phyloP scores from a whole-genome alignment of 1,140 invertebrate species.

The Papilio polytes region DNA sequence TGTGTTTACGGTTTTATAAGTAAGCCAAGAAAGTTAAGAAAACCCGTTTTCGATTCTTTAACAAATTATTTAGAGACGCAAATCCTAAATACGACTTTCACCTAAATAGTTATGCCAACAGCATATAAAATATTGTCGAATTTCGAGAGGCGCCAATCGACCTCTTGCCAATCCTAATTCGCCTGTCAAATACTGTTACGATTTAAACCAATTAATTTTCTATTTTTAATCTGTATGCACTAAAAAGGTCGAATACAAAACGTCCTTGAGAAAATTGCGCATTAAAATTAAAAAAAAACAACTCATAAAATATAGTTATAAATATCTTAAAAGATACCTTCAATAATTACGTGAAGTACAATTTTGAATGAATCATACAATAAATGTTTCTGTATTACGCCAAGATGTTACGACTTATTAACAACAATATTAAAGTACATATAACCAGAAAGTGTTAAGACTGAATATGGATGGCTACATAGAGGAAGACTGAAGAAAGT shows the following conservation, averaged over 20 bases:
- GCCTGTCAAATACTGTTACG: background rate
- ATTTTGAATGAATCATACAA: too few relatives aligned
- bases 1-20: conserved; percentile 29
- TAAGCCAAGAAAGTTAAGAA: conserved; percentile 30
- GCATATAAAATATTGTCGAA: conserved; percentile 26
- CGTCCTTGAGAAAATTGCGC: background rate
- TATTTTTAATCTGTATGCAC: background rate
- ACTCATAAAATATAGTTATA: background rate
- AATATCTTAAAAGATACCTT: background rate
- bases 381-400: too few relatives aligned
- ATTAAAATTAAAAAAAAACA: background rate
- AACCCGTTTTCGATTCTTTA: conserved; percentile 32
- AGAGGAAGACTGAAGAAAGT: too few relatives aligned
- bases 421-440: too few relatives aligned
- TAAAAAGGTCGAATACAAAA: background rate
- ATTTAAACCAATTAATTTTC: background rate
- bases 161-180: conserved; percentile 10
- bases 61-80: conserved; percentile 32
- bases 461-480: too few relatives aligned
- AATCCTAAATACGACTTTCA: conserved; percentile 34
- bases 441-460: too few relatives aligned
- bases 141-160: conserved; percentile 19
- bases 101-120: conserved; percentile 30
- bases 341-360: background rate
- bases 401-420: too few relatives aligned